These are phyloP conservation scores for Hoplias malabaricus DNA, from an alignment of 2,113 vertebrate species.

Conservation along the genomic window DNA sequence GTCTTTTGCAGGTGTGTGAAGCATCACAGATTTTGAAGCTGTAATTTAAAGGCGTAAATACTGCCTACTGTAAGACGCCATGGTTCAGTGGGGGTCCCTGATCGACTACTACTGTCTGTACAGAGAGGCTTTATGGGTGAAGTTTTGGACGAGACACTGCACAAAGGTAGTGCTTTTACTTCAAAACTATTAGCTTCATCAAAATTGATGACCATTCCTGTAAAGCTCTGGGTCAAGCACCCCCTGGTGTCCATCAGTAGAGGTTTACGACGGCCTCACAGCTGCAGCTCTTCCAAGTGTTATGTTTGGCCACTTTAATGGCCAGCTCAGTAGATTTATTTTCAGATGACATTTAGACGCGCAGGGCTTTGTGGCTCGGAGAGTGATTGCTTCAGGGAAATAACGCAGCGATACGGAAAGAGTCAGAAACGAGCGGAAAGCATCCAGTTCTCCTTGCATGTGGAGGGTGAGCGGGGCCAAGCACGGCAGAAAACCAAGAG, in stretches of 20 bases:
- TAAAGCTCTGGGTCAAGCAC: neutral
- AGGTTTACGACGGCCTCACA: slow-evolving; percentile 25
- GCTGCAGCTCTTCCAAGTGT: neutral
- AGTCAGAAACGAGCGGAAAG: neutral
- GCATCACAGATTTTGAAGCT: too few species aligned
- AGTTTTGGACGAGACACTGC: too few species aligned
- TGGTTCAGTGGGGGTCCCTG: too few species aligned
- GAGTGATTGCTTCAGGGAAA: slow-evolving; percentile 1
- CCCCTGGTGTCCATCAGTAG: slow-evolving; percentile 12
- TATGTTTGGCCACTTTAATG: slow-evolving; percentile 39
- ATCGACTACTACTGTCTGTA: too few species aligned
- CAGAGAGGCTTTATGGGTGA: too few species aligned
- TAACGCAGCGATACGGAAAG: neutral
- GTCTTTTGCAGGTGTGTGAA: too few species aligned
- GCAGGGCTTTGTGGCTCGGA: neutral
- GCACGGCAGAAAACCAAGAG: neutral
- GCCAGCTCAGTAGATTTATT: slow-evolving; percentile 38
- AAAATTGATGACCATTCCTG: too few species aligned
- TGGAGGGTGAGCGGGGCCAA: neutral
- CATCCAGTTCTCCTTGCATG: neutral
- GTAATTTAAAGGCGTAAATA: too few species aligned
- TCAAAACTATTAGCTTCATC: too few species aligned
- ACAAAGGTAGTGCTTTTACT: too few species aligned
- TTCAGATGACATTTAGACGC: slow-evolving; percentile 13
- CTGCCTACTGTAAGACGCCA: too few species aligned